Base-by-base conservation (phyloP, 2,888 invertebrate genomes). In the Noctua comes region DNA sequence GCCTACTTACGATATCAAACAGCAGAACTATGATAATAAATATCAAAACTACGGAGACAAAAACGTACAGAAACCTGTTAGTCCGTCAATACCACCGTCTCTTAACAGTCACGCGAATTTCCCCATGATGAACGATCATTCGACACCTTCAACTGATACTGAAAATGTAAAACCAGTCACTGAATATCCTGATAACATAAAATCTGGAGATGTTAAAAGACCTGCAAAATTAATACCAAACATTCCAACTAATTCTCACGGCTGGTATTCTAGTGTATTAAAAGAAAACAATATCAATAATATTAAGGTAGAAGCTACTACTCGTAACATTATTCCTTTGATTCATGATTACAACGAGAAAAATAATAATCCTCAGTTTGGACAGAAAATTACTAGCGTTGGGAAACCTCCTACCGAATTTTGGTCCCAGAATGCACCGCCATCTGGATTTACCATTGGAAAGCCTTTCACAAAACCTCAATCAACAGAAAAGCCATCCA, bases 91-190 rank as follows among this genome's bases (percentile, higher is more conserved):
- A 77, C 77, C 89, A 27, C 89, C 93, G 27, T 94, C 95, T 71
- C 65, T 92, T 21, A 97, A 97, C 77, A 97, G 97, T 88, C 97
- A 97, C 83, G 97, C 97, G 0, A 97, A 97, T 89, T 97, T 97
- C 91, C 97, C 97, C 3, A 95, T 96, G 94, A 92, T 93, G 27
- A 95, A 95, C 85, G 96, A 96, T 59, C 84, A 91, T 73, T 87
- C 81, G 3, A 81, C 90, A 48, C 82, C 89, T 21, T 74, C 84
- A 66, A 90, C 82, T 79, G 85, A 54, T 69, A 83, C 88, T 16
- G 73, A 82, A 36, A 80, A 90, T 66, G 77, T 92, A 0, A 94
- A 93, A 86, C 93, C 93, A 54, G 93, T 93, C 0, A 92, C 91
- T 46, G 95, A 94, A 89, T 88, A 91, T 82, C 76, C 89, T 24